Percentiles rank a stretch among this genome's conserved stretches.
These are phyloP conservation scores for Ceratosolen fusciceps DNA, from an alignment of 1,140 invertebrate species.

Conservation along the genomic window DNA sequence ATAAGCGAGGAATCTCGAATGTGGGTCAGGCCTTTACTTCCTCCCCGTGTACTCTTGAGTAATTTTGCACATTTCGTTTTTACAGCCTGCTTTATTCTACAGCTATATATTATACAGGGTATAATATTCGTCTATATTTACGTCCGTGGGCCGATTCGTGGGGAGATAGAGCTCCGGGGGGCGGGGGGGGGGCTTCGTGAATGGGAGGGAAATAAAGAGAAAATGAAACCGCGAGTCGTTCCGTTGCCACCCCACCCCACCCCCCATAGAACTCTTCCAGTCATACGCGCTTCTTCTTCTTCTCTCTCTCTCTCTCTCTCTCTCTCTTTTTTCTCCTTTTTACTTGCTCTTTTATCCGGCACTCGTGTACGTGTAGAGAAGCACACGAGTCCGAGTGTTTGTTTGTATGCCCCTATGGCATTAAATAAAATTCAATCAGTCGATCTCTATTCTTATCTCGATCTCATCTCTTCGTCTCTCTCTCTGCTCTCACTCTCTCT, in stretches of 20 bases:
- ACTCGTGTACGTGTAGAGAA: no score
- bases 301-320: neutral
- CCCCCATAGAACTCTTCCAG: conserved; percentile 4
- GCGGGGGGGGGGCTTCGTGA: neutral
- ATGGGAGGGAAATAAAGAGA: conserved; percentile 17
- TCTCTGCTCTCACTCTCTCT: no score
- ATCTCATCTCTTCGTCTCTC: no score
- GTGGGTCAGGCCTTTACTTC: conserved; percentile 10
- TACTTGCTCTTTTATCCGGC: no score
- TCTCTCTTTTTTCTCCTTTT: neutral
- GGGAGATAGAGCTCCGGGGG: neutral
- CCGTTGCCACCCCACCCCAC: no score
- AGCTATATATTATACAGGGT: no score
- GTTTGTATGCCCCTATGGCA: neutral
- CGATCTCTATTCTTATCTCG: neutral
- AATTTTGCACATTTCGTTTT: conserved; percentile 18
- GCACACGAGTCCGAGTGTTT: no score
- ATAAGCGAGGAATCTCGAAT: neutral
- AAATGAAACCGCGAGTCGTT: conserved; percentile 13
- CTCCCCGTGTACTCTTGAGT: neutral
- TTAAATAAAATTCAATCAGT: conserved; percentile 13
- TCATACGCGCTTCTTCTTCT: neutral
- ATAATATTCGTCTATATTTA: conserved; percentile 20
- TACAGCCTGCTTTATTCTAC: neutral
- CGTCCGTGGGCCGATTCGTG: neutral